Percentiles rank a stretch among this genome's conserved stretches.
These are phyloP conservation scores for Ageneiosus marmoratus DNA, from an alignment of 2,113 vertebrate genomes.

Conservation along the genomic window DNA sequence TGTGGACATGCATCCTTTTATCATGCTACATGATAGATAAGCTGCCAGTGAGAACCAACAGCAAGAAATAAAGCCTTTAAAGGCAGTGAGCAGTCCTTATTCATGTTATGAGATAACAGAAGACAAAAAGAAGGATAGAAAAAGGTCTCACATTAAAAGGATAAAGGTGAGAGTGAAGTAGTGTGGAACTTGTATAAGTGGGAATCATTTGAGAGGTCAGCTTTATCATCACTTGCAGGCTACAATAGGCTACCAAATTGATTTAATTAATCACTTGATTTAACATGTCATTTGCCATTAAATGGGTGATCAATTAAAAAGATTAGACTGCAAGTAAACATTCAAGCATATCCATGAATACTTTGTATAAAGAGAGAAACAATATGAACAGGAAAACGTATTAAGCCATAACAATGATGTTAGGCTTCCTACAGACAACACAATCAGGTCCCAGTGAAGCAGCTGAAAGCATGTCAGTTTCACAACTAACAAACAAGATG, in stretches of 20 bases:
- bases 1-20: background rate
- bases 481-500: background rate
- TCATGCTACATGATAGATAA: background rate
- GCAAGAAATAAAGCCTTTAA: background rate
- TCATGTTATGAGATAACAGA: background rate
- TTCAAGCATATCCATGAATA: slow-evolving; percentile 11
- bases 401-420: slow-evolving; percentile 28
- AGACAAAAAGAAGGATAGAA: background rate
- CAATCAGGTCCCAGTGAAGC: background rate
- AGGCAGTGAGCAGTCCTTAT: background rate
- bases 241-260: slow-evolving; percentile 38
- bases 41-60: background rate
- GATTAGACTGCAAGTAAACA: slow-evolving; percentile 38
- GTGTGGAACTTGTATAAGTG: slow-evolving; percentile 8
- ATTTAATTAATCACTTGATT: slow-evolving; percentile 48
- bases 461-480: background rate
- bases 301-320: slow-evolving; percentile 32
- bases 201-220: slow-evolving; percentile 36
- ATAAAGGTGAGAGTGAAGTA: slow-evolving; percentile 17
- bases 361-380: slow-evolving; percentile 7
- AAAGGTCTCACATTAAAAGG: background rate
- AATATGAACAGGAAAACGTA: slow-evolving; percentile 1
- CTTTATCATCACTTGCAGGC: slow-evolving; percentile 32
- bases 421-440: background rate
- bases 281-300: slow-evolving; percentile 41